phyloP scores from a whole-genome alignment of 2,888 invertebrate genomes.

The Acheta domesticus region DNA sequence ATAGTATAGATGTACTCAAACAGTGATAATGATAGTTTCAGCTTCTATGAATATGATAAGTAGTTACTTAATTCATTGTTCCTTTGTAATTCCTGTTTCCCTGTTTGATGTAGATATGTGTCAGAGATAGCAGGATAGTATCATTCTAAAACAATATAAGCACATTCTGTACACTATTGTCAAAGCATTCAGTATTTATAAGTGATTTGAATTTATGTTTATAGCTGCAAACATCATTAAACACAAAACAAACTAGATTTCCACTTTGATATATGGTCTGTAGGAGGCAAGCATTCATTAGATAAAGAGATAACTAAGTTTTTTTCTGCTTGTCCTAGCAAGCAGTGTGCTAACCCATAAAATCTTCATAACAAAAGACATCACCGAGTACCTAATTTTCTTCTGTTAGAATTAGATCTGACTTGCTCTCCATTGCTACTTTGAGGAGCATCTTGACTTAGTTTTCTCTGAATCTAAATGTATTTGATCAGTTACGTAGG shows the following conservation, averaged over 20 bases:
- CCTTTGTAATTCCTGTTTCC: not conserved
- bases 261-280: not conserved
- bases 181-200: not conserved
- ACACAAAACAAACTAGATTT: not conserved
- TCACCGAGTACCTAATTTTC: not conserved
- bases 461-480: not conserved
- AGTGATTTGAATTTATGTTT: not conserved
- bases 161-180: not conserved
- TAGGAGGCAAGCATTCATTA: not conserved
- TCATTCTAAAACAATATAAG: not conserved
- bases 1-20: not conserved
- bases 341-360: not conserved
- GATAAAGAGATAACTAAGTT: not conserved
- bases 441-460: not conserved
- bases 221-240: not conserved
- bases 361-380: not conserved
- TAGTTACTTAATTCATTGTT: conserved; percentile 11
- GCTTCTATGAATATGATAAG: not conserved
- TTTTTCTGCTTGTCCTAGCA: not conserved
- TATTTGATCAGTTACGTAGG: not conserved
- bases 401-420: not conserved
- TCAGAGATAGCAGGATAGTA: not conserved
- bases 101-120: conserved; percentile 18
- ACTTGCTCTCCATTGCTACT: not conserved
- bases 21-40: not conserved